Conservation (phyloP, 2,113 vertebrate species). For the Cephalopholis sonnerati region DNA sequence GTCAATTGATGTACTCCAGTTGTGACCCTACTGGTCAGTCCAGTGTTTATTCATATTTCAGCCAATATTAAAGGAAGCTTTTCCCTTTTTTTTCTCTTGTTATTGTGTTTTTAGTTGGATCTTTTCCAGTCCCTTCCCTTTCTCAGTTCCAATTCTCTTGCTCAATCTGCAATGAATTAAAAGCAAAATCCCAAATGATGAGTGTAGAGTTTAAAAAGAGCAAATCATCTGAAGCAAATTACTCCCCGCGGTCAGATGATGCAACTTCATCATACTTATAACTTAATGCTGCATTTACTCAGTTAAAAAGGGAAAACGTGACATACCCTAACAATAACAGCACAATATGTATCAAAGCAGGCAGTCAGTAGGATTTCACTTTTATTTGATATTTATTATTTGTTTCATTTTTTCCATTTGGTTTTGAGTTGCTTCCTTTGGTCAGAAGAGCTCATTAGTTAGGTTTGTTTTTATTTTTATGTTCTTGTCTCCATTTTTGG, state of each 20-base stretch:
- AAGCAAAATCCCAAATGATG: conserved; percentile 11
- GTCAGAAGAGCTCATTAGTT: conserved; percentile 26
- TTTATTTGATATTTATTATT: neutral
- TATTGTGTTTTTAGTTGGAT: neutral
- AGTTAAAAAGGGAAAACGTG: conserved; percentile 28
- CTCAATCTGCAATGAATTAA: conserved; percentile 37
- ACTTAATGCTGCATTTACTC: conserved; percentile 13
- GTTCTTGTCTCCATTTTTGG: conserved; percentile 6
- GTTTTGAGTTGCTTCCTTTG: conserved; percentile 8
- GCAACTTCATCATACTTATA: conserved; percentile 8
- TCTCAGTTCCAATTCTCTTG: neutral
- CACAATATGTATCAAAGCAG: neutral
- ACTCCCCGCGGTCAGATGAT: conserved; percentile 23
- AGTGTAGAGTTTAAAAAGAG: conserved; percentile 3
- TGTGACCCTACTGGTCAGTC: neutral
- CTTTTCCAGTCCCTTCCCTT: neutral
- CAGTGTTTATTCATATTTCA: neutral
- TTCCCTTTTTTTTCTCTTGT: neutral
- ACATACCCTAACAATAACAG: neutral
- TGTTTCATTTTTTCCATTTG: conserved; percentile 21
- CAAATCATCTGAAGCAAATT: conserved; percentile 13
- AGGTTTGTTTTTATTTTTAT: neutral
- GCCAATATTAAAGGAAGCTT: neutral
- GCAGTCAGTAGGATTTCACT: neutral
- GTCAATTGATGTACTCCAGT: neutral